phyloP scores from a whole-genome alignment of 2,797 vertebrate genomes.

The Malurus splendens region DNA sequence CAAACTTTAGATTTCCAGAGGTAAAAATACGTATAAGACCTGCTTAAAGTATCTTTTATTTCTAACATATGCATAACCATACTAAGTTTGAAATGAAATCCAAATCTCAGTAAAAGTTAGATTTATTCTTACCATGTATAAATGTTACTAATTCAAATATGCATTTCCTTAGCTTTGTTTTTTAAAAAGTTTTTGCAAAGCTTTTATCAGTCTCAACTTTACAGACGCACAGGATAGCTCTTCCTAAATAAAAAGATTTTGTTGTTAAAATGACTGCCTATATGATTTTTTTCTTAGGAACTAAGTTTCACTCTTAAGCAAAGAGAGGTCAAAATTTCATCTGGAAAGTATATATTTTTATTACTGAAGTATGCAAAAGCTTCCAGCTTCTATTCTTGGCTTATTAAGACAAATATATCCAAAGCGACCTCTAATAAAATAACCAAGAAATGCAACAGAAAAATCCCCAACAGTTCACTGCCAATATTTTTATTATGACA shows the following conservation, averaged over 20 bases:
- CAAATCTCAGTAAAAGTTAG: background rate
- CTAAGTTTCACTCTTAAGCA: background rate
- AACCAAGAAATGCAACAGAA: background rate
- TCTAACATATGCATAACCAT: background rate
- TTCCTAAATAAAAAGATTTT: background rate
- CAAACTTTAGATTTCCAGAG: background rate
- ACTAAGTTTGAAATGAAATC: background rate
- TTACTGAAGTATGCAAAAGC: background rate
- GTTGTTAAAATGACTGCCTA: background rate
- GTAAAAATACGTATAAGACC: background rate
- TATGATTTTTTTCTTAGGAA: background rate
- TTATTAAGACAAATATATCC: background rate
- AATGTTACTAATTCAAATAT: background rate
- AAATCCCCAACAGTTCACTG: background rate
- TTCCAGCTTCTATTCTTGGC: background rate
- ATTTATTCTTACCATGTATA: background rate
- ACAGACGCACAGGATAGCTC: background rate
- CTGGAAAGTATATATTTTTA: background rate
- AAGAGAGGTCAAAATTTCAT: background rate
- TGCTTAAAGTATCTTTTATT: background rate
- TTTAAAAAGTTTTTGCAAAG: background rate
- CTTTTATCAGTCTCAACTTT: background rate
- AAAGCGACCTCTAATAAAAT: background rate
- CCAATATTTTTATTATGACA: background rate
- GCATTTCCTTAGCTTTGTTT: background rate